Conservation (phyloP, 2,888 invertebrate genomes). For the Fissipunctia ypsillon region DNA sequence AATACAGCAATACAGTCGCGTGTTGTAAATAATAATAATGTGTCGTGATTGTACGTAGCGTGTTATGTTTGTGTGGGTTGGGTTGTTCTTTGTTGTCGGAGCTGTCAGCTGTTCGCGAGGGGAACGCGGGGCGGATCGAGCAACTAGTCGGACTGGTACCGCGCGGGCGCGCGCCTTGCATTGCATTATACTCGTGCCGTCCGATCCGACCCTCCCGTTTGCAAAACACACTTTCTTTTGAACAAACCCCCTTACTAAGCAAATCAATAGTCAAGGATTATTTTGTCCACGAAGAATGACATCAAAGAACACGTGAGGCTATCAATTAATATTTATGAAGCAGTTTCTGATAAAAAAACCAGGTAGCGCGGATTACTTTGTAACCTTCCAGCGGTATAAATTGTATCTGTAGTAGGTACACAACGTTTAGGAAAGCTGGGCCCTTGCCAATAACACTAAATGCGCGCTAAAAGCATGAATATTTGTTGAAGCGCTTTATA, state of each 20-base stretch:
- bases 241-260: slow-evolving; percentile 24
- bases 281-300: slow-evolving; percentile 17
- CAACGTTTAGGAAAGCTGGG: slow-evolving; percentile 64
- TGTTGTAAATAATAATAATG: slow-evolving; percentile 65
- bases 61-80: slow-evolving; percentile 71
- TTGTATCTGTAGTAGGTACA: slow-evolving; percentile 49
- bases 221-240: slow-evolving; percentile 43
- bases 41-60: slow-evolving; percentile 67
- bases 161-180: slow-evolving; percentile 71
- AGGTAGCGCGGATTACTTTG: slow-evolving; percentile 44
- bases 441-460: slow-evolving; percentile 64
- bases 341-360: slow-evolving; percentile 31
- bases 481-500: slow-evolving; percentile 56
- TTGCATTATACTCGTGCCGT: slow-evolving; percentile 55
- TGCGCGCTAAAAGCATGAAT: slow-evolving; percentile 63
- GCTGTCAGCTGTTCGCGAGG: slow-evolving; percentile 85
- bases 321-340: slow-evolving; percentile 49
- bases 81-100: slow-evolving; percentile 85
- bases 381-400: slow-evolving; percentile 51
- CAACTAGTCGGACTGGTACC: slow-evolving; percentile 77
- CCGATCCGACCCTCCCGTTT: slow-evolving; percentile 39
- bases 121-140: slow-evolving; percentile 68
- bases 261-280: slow-evolving; percentile 28
- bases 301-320: slow-evolving; percentile 51
- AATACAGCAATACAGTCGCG: slow-evolving; percentile 57